Percentiles rank a stretch among this genome's conserved stretches.
phyloP scores from a whole-genome alignment of 2,113 vertebrate species.

The Chlamydotis undulata region DNA sequence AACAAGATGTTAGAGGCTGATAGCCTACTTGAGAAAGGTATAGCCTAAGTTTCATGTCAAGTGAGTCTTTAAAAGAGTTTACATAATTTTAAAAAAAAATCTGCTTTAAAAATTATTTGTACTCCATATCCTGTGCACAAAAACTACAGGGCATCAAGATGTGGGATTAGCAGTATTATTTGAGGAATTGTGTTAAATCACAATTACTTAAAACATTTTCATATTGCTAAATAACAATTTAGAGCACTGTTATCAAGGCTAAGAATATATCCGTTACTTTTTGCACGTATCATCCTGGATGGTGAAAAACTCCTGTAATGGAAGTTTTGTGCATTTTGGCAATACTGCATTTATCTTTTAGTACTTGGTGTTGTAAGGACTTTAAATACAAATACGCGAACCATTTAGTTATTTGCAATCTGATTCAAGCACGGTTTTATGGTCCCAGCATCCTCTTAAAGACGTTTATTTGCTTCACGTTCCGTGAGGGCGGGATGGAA shows the following conservation, averaged over 20 bases:
- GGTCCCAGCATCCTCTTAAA: neutral
- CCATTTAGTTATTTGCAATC: neutral
- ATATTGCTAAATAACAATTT: neutral
- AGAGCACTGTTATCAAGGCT: neutral
- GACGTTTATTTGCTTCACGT: neutral
- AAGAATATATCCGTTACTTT: neutral
- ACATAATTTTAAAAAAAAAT: neutral
- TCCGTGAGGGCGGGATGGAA: too few relatives aligned
- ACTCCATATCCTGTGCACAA: neutral
- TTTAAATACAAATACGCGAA: neutral
- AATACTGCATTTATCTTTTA: too few relatives aligned
- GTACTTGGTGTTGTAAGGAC: neutral
- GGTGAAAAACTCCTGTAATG: neutral
- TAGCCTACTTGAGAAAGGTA: too few relatives aligned
- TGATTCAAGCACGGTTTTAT: neutral
- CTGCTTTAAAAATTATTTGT: neutral
- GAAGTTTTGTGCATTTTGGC: neutral
- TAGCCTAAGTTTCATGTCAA: neutral
- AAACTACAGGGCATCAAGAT: too few relatives aligned
- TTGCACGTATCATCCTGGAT: neutral
- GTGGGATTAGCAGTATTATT: neutral
- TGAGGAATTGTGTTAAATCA: neutral
- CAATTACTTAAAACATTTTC: neutral
- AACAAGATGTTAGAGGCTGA: neutral
- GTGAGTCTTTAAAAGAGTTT: neutral